Evolutionary conservation across 2,113 vertebrate species (phyloP), one percentile per base, ranked within the genome.

Genomic region (Lathamus discolor): DNA sequence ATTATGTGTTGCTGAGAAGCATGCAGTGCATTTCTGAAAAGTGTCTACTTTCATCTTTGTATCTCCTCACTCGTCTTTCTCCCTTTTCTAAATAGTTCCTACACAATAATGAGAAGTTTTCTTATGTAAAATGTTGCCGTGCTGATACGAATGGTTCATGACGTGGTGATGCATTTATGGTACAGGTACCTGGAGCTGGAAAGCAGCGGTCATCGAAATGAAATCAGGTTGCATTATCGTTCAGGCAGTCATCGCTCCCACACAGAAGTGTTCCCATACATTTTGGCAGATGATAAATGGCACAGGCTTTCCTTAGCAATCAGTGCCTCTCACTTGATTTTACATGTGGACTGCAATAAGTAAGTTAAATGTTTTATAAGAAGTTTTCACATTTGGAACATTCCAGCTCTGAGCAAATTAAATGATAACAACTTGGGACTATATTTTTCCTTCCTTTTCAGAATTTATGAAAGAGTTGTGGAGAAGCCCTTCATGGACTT

Each of bases 331-430:
- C 99, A 99, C 41, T 95, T 99, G 97, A 98, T 99, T 87, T 98
- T 99, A 69, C 98, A 99, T 7, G 96, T 99, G 17, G 99, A 99
- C 98, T 99, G 99, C 96, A 99, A 99, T 98, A 99, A 99, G 99
- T 99, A 97, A 97, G 98, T 96, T 92, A 80, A 62, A 77, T 52
- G 43, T 77, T 96, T 88, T 73, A 4, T 63, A 35, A 75, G 51
- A 86, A 59, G 27, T 63, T 88, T n/a, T 84, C 46, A 39, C 17
- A 51, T 64, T 39, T 86, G 10, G 51, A 86, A 46, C 49, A 54
- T 86, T 93, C 24, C 59, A 70, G 7, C 43, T 92, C 24, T 11
- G 19, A 85, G 17, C 63, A 76, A 91, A 81, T 63, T 28, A 79
- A 82, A 67, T 49, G 2, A 29, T n/a, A 62, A 54, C 63, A 52